Conservation (phyloP, 37 sponge, comb jelly and placozoan species). For the Ephydatia muelleri region DNA sequence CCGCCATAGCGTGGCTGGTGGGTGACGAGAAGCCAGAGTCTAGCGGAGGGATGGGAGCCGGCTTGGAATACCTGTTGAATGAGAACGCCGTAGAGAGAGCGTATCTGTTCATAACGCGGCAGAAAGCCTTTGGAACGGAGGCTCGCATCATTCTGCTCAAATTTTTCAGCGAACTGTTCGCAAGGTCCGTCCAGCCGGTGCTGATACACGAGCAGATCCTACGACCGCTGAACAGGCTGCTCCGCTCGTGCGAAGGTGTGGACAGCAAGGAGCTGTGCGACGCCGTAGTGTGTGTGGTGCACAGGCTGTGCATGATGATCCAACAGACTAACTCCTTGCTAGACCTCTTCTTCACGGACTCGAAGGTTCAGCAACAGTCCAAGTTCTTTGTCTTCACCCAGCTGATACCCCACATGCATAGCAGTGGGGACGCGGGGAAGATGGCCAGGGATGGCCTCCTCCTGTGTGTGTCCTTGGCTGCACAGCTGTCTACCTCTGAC, state of each 20-base stretch:
- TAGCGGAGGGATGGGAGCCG: conserved; percentile 23
- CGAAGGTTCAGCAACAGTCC: conserved; percentile 38
- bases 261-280: conserved; percentile 23
- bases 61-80: conserved; percentile 50
- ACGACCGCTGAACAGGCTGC: conserved; percentile 70
- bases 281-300: conserved; percentile 53
- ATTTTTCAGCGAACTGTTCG: conserved; percentile 58
- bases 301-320: conserved; percentile 66
- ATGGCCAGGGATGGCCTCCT: conserved; percentile 72
- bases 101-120: conserved; percentile 41
- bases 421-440: conserved; percentile 40
- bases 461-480: conserved; percentile 61
- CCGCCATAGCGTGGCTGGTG: conserved; percentile 37
- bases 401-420: conserved; percentile 77
- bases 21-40: conserved; percentile 28
- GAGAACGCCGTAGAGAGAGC: conserved; percentile 59
- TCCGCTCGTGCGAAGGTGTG: conserved; percentile 59
- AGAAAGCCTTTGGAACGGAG: conserved; percentile 42
- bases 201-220: conserved; percentile 80
- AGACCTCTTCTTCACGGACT: conserved; percentile 65
- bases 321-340: conserved; percentile 67
- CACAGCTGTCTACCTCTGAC: conserved; percentile 26
- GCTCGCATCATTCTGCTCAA: conserved; percentile 45
- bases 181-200: conserved; percentile 45
- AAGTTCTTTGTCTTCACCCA: conserved; percentile 65